phyloP scores from a whole-genome alignment of 2,797 vertebrate genomes.

The Pseudochromis fuscus region DNA sequence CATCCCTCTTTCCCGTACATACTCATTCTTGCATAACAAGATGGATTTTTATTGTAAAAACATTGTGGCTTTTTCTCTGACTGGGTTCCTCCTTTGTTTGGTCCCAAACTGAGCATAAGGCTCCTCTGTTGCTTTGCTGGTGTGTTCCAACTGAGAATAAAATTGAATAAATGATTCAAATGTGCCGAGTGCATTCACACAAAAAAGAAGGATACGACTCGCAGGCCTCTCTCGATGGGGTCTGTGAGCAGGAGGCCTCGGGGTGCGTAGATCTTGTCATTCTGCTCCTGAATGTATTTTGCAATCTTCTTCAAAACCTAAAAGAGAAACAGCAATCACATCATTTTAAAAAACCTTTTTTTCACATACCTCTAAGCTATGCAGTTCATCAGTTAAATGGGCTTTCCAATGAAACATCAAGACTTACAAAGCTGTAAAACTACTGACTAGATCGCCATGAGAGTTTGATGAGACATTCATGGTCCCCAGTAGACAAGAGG shows the following conservation, averaged over 20 bases:
- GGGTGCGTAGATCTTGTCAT: constrained; percentile 97
- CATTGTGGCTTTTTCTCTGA: background rate
- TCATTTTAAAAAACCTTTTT: background rate
- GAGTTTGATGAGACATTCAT: too few species aligned
- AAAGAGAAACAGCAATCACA: constrained; percentile 9
- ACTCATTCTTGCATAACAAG: constrained; percentile 8
- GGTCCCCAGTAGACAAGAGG: too few species aligned
- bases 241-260: constrained; percentile 96
- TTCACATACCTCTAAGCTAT: background rate
- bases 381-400: too few species aligned
- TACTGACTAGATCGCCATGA: too few species aligned
- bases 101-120: background rate
- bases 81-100: constrained; percentile 18
- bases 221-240: constrained; percentile 94
- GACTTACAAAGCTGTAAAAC: too few species aligned
- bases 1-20: constrained; percentile 8
- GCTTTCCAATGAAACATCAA: too few species aligned
- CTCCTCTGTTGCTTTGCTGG: background rate
- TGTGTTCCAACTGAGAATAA: constrained; percentile 1
- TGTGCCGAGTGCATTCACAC: background rate
- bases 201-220: constrained; percentile 92
- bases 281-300: constrained; percentile 98
- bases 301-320: constrained; percentile 98
- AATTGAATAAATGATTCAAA: background rate
- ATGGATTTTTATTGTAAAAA: constrained; percentile 22